phyloP scores from a whole-genome alignment of 2,888 invertebrate genomes.

The Mythimna albipuncta region DNA sequence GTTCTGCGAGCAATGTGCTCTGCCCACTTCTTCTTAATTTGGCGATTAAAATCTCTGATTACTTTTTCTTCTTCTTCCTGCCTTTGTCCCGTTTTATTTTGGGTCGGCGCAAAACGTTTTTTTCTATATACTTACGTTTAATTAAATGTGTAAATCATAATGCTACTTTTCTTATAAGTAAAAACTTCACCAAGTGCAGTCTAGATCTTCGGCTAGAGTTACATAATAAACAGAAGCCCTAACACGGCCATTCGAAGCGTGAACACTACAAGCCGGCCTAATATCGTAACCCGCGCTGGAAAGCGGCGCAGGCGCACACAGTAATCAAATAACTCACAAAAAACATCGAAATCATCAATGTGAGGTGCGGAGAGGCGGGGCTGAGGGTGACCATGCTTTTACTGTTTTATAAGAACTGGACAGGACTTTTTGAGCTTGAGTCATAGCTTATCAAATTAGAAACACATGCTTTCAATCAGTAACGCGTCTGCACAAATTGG shows the following conservation, averaged over 20 bases:
- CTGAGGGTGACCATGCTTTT: slow-evolving; percentile 7
- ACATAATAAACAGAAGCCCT: slow-evolving; percentile 36
- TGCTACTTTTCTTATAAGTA: background rate
- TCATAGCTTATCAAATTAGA: background rate
- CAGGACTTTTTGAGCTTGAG: background rate
- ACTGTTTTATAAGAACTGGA: background rate
- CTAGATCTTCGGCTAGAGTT: slow-evolving; percentile 5
- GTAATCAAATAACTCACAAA: slow-evolving; percentile 82
- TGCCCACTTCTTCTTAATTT: too few relatives aligned
- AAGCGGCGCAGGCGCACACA: slow-evolving; percentile 67
- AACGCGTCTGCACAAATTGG: too few relatives aligned
- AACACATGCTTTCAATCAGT: too few relatives aligned
- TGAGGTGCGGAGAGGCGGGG: slow-evolving; percentile 57
- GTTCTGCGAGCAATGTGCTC: too few relatives aligned
- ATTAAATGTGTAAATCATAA: too few relatives aligned
- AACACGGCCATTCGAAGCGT: slow-evolving; percentile 40
- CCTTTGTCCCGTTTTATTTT: too few relatives aligned
- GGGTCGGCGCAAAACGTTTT: too few relatives aligned
- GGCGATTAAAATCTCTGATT: too few relatives aligned
- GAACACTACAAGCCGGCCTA: slow-evolving; percentile 50
- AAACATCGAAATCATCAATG: slow-evolving; percentile 74
- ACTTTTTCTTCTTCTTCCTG: too few relatives aligned
- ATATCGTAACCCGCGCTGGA: slow-evolving; percentile 53
- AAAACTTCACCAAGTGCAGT: background rate
- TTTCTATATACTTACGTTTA: too few relatives aligned